A percentile compares a stretch with the other conserved stretches of the same genome.
phyloP scores from a whole-genome alignment of 2,797 vertebrate species.

The Mormyrus hasselquistii region DNA sequence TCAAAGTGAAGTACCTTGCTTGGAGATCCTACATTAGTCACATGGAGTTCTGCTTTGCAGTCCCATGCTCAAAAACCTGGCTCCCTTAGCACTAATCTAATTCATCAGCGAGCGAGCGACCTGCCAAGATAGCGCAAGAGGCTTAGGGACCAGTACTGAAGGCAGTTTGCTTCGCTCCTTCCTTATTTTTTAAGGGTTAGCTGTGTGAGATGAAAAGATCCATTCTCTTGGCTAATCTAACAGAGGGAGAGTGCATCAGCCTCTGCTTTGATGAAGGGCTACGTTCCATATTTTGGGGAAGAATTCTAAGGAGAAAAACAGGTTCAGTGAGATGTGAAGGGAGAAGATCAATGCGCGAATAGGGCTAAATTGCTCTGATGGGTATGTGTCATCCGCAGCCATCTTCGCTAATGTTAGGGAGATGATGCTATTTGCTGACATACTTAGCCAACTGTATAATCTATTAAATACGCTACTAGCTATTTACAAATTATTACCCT shows the following conservation, averaged over 20 bases:
- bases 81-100: constrained; percentile 11
- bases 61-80: neutral
- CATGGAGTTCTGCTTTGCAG: neutral
- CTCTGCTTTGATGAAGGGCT: neutral
- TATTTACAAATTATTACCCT: constrained; percentile 8
- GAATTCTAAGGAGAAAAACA: constrained; percentile 8
- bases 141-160: constrained; percentile 4
- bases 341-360: constrained; percentile 2
- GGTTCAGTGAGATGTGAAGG: neutral
- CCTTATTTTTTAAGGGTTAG: neutral
- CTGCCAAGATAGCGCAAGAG: constrained; percentile 4
- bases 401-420: neutral
- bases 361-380: constrained; percentile 14
- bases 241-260: constrained; percentile 12
- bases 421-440: constrained; percentile 1
- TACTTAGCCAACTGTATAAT: constrained; percentile 3
- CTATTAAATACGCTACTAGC: neutral
- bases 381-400: neutral
- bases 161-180: neutral
- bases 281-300: neutral
- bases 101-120: neutral
- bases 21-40: neutral
- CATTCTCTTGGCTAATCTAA: constrained; percentile 17
- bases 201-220: constrained; percentile 13
- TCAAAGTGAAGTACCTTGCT: constrained; percentile 2